A percentile compares a stretch with the other conserved stretches of the same genome.
Conservation (phyloP, 2,797 vertebrate species). For the Typhlichthys eigenmanni region DNA sequence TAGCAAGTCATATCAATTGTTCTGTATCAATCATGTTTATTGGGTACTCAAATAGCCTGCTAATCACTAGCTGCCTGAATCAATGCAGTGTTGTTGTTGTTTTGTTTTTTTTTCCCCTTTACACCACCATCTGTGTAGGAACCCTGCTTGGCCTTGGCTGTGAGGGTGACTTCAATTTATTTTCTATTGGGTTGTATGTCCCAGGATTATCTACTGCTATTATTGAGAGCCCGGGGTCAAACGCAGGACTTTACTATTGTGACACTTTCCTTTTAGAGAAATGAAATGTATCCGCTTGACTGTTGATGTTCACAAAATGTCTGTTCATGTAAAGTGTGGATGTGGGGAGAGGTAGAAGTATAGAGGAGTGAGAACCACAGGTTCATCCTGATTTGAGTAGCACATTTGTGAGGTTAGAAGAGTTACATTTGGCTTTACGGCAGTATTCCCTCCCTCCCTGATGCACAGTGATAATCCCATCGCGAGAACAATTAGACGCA, state of each 20-base stretch:
- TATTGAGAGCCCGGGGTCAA: background rate
- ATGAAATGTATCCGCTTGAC: too few relatives aligned
- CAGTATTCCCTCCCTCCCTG: slow-evolving; percentile 38
- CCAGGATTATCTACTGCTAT: slow-evolving; percentile 5
- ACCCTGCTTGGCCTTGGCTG: background rate
- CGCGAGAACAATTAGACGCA: slow-evolving; percentile 70
- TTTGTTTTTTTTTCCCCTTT: background rate
- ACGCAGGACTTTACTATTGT: slow-evolving; percentile 5
- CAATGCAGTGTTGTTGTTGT: background rate
- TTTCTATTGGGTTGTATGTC: slow-evolving; percentile 9
- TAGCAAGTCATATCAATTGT: slow-evolving; percentile 38
- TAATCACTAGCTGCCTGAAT: slow-evolving; percentile 10
- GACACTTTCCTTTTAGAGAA: slow-evolving; percentile 19
- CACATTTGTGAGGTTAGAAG: slow-evolving; percentile 42
- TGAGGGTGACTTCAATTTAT: slow-evolving; percentile 1
- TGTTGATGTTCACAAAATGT: too few relatives aligned
- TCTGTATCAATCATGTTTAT: slow-evolving; percentile 8
- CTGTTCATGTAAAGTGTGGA: too few relatives aligned
- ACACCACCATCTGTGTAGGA: background rate
- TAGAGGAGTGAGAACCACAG: too few relatives aligned
- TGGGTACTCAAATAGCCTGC: slow-evolving; percentile 30
- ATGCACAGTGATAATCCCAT: slow-evolving; percentile 41
- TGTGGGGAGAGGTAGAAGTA: too few relatives aligned
- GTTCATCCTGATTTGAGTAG: background rate
- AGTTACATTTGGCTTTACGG: slow-evolving; percentile 41